Evolutionary conservation across 2,797 vertebrate genomes (phyloP).

Genomic region (Gymnoscopelus microlampas): DNA sequence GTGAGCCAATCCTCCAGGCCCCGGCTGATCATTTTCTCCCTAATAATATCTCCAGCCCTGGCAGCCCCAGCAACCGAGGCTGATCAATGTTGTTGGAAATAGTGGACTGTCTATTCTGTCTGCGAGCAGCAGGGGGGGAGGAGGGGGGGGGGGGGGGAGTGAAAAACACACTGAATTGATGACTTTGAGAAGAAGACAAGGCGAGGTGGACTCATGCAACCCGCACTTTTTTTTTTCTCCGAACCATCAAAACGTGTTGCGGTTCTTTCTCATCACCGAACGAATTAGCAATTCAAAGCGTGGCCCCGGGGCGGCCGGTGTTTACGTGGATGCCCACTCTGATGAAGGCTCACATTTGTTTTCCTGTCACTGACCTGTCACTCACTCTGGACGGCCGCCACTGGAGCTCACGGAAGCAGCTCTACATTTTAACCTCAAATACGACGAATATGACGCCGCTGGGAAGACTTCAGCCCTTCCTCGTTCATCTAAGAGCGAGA

Average conservation of each 20-base stretch:
- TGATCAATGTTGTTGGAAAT: slow-evolving; percentile 79
- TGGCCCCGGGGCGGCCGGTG: slow-evolving; percentile 65
- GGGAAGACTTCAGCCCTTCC: slow-evolving; percentile 46
- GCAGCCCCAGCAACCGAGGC: slow-evolving; percentile 52
- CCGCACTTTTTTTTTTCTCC: slow-evolving; percentile 18
- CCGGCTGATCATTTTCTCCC: slow-evolving; percentile 77
- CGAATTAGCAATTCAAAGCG: slow-evolving; percentile 80
- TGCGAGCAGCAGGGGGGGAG: slow-evolving; percentile 41
- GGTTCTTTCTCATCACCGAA: slow-evolving; percentile 57
- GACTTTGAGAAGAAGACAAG: slow-evolving; percentile 65
- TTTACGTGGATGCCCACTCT: slow-evolving; percentile 76
- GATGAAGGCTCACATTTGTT: slow-evolving; percentile 84
- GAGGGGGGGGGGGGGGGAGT: slow-evolving; percentile 47
- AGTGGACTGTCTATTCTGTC: slow-evolving; percentile 68
- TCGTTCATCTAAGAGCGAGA: slow-evolving; percentile 10
- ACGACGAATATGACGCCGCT: neutral
- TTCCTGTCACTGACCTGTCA: slow-evolving; percentile 80
- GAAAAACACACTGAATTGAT: slow-evolving; percentile 73
- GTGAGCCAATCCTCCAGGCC: slow-evolving; percentile 63
- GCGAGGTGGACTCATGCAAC: slow-evolving; percentile 55
- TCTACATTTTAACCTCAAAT: slow-evolving; percentile 59
- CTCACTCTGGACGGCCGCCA: slow-evolving; percentile 57
- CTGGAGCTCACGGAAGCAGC: slow-evolving; percentile 55
- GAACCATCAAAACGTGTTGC: slow-evolving; percentile 42
- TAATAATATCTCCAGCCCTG: slow-evolving; percentile 65